Evolutionary conservation across 2,888 invertebrate species (phyloP), one percentile per base, ranked within the genome.

Genomic region (Acrobasis consociella): DNA sequence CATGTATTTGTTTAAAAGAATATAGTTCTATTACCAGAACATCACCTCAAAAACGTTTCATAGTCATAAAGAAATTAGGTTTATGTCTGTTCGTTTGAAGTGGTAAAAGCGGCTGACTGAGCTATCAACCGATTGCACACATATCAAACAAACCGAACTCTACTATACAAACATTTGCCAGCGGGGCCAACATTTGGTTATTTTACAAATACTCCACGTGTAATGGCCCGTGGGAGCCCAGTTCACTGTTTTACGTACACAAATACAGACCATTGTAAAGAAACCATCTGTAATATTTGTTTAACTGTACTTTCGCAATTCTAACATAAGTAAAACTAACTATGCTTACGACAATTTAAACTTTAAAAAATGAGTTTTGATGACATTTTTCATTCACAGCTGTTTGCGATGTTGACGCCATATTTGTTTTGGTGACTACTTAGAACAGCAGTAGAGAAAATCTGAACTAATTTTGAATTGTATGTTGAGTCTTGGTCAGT

Each of bases 161-260:
- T 86, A 89, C 85, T 80, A 76, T 76, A 83, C 86, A 88, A 89
- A 89, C 85, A 89, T 87, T 85, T 82, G 85, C 81, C 80, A 73
- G 78, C 77, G 77, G 72, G 76, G 78, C 73, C 73, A 72, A 72
- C 81, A 80, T 87, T 87, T 83, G 83, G 83, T 83, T 89, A 88
- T 89, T 89, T 86, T 83, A 85, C 89, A 89, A 91, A 89, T 87
- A 90, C 88, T 90, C 72, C 64, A 78, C 70, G 77, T 73, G 86
- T 91, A 91, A 91, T 91, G 89, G 91, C 78, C 85, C 88, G 78
- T 84, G 77, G 80, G 77, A 81, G 81, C 71, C 77, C 66, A 86
- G 85, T 87, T 87, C 86, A 81, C 82, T 79, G 78, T 86, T 84
- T 80, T 82, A 84, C 80, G 78, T 81, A 80, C 82, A 76, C 79